Evolutionary conservation across 2,888 invertebrate species (phyloP).

Genomic region (Ariolimax columbianus): DNA sequence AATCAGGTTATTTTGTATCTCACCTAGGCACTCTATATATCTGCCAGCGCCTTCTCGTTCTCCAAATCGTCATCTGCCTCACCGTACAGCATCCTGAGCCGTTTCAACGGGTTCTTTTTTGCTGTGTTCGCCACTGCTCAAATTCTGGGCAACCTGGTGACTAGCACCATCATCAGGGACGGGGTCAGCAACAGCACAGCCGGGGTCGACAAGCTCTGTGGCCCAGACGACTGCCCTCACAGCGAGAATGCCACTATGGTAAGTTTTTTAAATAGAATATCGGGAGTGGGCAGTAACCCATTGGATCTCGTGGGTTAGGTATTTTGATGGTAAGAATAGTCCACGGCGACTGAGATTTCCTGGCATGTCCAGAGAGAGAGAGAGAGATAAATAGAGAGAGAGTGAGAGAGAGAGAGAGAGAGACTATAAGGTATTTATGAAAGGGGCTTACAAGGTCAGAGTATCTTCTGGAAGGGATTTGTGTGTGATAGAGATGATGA

Average conservation of each 20-base stretch:
- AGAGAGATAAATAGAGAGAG: too few species aligned
- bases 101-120: conserved; percentile 74
- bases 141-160: conserved; percentile 73
- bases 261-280: too few species aligned
- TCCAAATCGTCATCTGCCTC: conserved; percentile 61
- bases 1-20: background rate
- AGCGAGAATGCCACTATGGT: conserved; percentile 51
- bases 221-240: conserved; percentile 55
- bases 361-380: too few species aligned
- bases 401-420: too few species aligned
- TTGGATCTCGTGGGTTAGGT: too few species aligned
- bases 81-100: conserved; percentile 65
- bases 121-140: conserved; percentile 71
- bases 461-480: too few species aligned
- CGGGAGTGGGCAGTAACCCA: too few species aligned
- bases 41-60: conserved; percentile 68
- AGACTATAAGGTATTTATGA: too few species aligned
- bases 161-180: conserved; percentile 68
- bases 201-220: conserved; percentile 52
- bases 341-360: too few species aligned
- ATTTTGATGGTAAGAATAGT: too few species aligned
- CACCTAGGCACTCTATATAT: conserved; percentile 70
- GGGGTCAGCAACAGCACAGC: conserved; percentile 57
- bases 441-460: too few species aligned
- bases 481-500: too few species aligned